Percentiles rank a stretch among this genome's conserved stretches.
Conservation (phyloP, 2,113 vertebrate genomes). For the Poeciliopsis prolifica region DNA sequence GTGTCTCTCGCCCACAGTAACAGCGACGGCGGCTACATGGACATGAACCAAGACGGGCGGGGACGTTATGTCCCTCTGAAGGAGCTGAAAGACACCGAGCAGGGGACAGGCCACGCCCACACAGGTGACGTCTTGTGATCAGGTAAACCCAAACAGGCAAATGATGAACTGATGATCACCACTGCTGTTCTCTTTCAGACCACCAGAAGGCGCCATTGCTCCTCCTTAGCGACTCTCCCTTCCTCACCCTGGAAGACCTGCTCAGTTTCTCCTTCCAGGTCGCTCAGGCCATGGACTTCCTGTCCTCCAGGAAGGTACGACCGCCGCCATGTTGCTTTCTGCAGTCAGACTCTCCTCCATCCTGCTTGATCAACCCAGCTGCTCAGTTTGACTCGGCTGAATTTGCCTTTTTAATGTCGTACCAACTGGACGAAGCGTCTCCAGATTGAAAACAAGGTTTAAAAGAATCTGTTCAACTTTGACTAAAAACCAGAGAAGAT, state of each 20-base stretch:
- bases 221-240: conserved; percentile 82
- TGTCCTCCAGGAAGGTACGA: conserved; percentile 89
- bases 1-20: conserved; percentile 61
- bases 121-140: neutral
- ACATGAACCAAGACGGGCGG: conserved; percentile 87
- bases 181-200: conserved; percentile 64
- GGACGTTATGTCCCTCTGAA: conserved; percentile 86
- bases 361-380: no score
- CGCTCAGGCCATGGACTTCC: conserved; percentile 93
- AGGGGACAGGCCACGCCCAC: conserved; percentile 69
- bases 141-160: neutral
- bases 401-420: no score
- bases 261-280: conserved; percentile 92
- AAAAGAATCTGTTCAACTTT: no score
- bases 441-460: no score
- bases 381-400: no score
- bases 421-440: no score
- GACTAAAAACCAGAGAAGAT: no score
- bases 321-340: neutral
- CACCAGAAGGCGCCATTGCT: conserved; percentile 77
- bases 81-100: conserved; percentile 82
- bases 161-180: neutral
- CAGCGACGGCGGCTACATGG: conserved; percentile 91
- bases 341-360: no score
- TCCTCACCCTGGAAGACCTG: conserved; percentile 85